Evolutionary conservation across 2,113 vertebrate species (phyloP).

Genomic region (Nycticorax nycticorax): DNA sequence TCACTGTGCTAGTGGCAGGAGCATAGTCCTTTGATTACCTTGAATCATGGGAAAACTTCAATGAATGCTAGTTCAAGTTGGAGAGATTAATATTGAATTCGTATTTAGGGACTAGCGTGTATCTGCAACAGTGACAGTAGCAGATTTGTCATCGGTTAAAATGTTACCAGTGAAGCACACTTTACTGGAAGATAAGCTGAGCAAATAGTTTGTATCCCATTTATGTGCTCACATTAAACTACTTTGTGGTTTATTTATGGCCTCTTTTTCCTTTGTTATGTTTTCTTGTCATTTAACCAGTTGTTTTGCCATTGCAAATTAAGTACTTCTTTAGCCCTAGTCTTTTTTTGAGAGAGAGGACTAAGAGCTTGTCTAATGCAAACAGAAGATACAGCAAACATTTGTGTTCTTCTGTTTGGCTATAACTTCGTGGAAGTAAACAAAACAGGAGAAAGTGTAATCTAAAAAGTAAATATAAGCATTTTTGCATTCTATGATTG

Average conservation of each 20-base stretch:
- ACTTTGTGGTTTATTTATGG: not conserved
- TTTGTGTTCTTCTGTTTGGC: not conserved
- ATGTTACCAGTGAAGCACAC: not conserved
- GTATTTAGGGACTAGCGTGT: not conserved
- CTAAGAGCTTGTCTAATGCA: not conserved
- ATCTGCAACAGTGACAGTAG: not conserved
- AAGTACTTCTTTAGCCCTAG: not conserved
- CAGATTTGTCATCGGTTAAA: not conserved
- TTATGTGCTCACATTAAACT: accelerated
- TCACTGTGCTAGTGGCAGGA: not conserved
- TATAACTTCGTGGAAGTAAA: not conserved
- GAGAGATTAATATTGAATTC: not conserved
- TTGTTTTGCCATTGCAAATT: not conserved
- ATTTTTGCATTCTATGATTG: not conserved
- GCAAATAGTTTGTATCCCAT: not conserved
- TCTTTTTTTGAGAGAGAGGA: not conserved
- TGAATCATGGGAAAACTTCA: not conserved
- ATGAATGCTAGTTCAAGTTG: not conserved
- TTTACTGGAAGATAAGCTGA: not conserved
- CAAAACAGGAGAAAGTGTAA: not conserved
- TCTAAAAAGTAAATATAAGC: not conserved
- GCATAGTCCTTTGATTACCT: not conserved
- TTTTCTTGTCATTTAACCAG: not conserved
- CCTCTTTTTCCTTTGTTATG: not conserved
- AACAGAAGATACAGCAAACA: not conserved